Percentiles rank a stretch among this genome's conserved stretches.
Evolutionary conservation across 2,888 invertebrate genomes (phyloP).

Genomic region (Drosophila dives): DNA sequence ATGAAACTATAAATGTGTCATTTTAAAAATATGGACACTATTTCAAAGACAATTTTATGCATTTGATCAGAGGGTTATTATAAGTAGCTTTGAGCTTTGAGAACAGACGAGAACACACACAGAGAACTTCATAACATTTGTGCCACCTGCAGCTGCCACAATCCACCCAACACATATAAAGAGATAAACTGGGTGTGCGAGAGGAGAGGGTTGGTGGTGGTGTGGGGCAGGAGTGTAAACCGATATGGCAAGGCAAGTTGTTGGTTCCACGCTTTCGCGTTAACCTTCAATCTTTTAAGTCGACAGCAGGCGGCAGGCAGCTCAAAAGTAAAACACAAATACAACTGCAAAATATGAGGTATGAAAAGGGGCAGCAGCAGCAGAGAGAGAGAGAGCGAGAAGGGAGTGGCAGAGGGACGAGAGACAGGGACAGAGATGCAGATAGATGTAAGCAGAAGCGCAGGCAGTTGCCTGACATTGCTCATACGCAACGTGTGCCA

Average conservation of each 20-base stretch:
- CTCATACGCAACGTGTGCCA: slow-evolving; percentile 66
- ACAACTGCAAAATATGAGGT: slow-evolving; percentile 18
- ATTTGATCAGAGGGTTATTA: slow-evolving; percentile 15
- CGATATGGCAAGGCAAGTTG: slow-evolving; percentile 32
- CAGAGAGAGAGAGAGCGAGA: neutral
- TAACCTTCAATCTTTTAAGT: slow-evolving; percentile 77
- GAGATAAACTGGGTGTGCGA: neutral
- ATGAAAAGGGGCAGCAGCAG: slow-evolving; percentile 25
- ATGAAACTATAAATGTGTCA: neutral
- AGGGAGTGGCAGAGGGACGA: slow-evolving; percentile 1
- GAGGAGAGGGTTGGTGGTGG: neutral
- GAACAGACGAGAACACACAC: slow-evolving; percentile 21
- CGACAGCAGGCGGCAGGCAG: slow-evolving; percentile 45
- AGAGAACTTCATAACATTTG: slow-evolving; percentile 56
- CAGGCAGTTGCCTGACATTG: slow-evolving; percentile 42
- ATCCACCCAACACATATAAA: neutral
- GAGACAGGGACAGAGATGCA: neutral
- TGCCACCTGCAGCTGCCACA: slow-evolving; percentile 69
- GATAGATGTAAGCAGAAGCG: neutral
- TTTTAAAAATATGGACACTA: neutral
- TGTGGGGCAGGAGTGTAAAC: neutral
- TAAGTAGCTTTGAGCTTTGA: slow-evolving; percentile 56
- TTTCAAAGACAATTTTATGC: slow-evolving; percentile 7
- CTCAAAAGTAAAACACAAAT: slow-evolving; percentile 61
- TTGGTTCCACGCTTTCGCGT: slow-evolving; percentile 37